Evolutionary conservation across 2,797 vertebrate species (phyloP), one percentile per base, ranked within the genome.

Genomic region (Falco peregrinus): DNA sequence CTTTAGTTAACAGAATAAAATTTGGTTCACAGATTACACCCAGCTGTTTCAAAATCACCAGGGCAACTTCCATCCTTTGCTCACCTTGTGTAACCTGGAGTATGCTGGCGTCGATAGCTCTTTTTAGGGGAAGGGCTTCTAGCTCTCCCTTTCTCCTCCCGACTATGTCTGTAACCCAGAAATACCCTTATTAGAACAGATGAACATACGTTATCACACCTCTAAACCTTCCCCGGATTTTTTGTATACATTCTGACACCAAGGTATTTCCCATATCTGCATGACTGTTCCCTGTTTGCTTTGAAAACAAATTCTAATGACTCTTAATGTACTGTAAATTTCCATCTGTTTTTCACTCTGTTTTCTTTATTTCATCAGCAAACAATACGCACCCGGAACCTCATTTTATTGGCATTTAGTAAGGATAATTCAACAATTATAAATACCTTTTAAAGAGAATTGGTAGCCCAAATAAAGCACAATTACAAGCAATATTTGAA

Each of bases 31-130:
- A 57, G 56, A 7, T 61, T 10, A 37, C 15, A 50, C 8, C 25
- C 35, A 31, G 35, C 26, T n/a, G 31, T 19, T 61, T 41, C 47
- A 28, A 43, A 35, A 11, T 7, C 59, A 35, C 10, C 37, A 10
- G 53, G 31, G 13, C 24, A 68, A 21, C 48, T 53, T 35, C 59
- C 26, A 31, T 1, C 50, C 69, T 41, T 33, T 20, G 35, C 87
- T 90, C 97, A 99, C 99, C 98, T 99, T 35, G 99, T 98, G 57
- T 98, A 98, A 3, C 98, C 98, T 1, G 97, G 87, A 29, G 68
- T 69, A 14, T 98, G 98, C 70, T 97, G 98, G 84, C 98, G 97
- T 8, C 98, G 96, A 83, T 98, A 96, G 25, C 91, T 97, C 39
- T 86, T 98, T 73, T 97, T 98, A 6, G 98, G 98, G 31, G 93